These are phyloP conservation scores for Anomalospiza imberbis DNA, from an alignment of 2,797 vertebrate genomes.

Conservation along the genomic window DNA sequence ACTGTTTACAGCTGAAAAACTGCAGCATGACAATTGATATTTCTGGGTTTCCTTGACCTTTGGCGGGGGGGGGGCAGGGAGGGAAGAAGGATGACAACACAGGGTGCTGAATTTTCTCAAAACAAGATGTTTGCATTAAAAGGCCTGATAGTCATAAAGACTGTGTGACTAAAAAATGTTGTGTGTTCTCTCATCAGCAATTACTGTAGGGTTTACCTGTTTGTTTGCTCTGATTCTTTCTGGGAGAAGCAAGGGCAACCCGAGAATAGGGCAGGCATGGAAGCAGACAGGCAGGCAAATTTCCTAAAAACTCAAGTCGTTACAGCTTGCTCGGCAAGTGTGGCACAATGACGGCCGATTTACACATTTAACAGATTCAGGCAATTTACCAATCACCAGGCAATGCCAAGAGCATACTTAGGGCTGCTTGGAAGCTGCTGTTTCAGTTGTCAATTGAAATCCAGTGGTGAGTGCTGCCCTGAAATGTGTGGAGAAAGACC, in stretches of 20 bases:
- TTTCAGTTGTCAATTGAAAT: neutral
- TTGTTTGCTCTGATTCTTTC: neutral
- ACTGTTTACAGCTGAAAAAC: neutral
- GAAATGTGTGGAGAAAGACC: neutral
- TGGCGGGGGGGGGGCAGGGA: accelerated
- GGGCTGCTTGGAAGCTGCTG: neutral
- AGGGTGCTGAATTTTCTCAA: neutral
- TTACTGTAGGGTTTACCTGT: neutral
- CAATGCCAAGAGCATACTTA: neutral
- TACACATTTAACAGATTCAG: neutral
- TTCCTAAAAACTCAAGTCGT: neutral
- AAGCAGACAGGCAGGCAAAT: neutral
- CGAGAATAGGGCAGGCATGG: accelerated
- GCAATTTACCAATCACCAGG: neutral
- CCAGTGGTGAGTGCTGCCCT: neutral
- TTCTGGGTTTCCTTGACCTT: neutral
- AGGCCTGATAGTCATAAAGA: neutral
- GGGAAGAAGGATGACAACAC: no score
- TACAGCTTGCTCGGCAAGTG: neutral
- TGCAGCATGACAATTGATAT: neutral
- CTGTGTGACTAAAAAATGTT: neutral
- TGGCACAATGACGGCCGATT: neutral
- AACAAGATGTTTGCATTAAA: neutral
- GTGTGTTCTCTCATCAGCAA: neutral
- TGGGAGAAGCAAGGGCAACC: neutral